Evolutionary conservation across 2,113 vertebrate species (phyloP), one percentile per base, ranked within the genome.

Genomic region (Cathartes aura): DNA sequence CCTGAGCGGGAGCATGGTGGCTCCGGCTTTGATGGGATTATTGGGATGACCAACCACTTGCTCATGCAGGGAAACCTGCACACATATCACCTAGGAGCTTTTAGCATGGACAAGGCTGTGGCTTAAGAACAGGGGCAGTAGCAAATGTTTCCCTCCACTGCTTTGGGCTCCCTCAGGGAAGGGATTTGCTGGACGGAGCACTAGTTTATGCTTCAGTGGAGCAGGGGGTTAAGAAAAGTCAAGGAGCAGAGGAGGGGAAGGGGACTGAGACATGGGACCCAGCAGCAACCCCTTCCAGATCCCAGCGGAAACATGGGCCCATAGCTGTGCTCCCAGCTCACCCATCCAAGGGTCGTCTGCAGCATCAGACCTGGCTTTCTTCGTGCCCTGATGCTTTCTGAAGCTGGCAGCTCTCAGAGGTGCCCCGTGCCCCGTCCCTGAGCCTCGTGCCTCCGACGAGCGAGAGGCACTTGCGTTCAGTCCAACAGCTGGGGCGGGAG

Each of bases 401-500:
- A 50, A 90, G 23, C 29, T 64, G 53, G 26, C 32, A 85, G 52
- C 5, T 70, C 53, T 34, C 38, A 62, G 55, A 66, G 26, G 15
- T 0, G 0, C 12, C 30, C 26, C 1, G 0, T 40, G 30, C 18
- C 38, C 21, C 1, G 2, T 62, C 27, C 32, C n/a, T 17, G 22
- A 90, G 48, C 52, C 29, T 74, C 2, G 0, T 58, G 21, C 24
- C 48, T 72, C 32, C 12, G 5, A n/a, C 3, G 6, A 58, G 74
- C 5, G 4, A 47, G 24, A 94, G 32, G n/a, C 15, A 3, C 26
- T 60, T 50, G 60, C 3, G 0, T 62, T 75, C 9, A 1, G 30
- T 47, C 62, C 82, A 48, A 38, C 43, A 94, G 43, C 66, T 40
- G 29, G 29, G 32, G n/a, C 3, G 11, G 74, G 56, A 88, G 36